A percentile compares a stretch with the other conserved stretches of the same genome.
Conservation (phyloP, 2,888 invertebrate genomes). For the Plusia festucae region DNA sequence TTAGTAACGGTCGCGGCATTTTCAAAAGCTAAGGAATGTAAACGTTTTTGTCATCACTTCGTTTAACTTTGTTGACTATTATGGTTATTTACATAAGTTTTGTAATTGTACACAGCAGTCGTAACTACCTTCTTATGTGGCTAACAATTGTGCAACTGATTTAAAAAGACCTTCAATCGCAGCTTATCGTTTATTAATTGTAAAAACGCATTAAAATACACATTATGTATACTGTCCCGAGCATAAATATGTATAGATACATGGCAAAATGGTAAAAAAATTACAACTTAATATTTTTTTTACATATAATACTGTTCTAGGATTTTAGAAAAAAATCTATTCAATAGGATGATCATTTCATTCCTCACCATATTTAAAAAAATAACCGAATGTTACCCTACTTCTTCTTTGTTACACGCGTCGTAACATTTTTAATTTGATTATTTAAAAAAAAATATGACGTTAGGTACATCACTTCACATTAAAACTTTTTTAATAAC, state of each 20-base stretch:
- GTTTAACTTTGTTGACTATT: conserved; percentile 59
- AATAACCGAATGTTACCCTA: no score
- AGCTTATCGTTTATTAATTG: neutral
- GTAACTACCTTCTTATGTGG: conserved; percentile 1
- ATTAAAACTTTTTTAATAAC: neutral
- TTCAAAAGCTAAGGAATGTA: conserved; percentile 82
- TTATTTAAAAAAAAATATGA: neutral
- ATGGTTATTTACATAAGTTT: conserved; percentile 60
- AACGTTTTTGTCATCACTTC: conserved; percentile 70
- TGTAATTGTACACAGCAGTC: conserved; percentile 49
- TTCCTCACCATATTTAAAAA: no score
- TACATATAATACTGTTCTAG: no score
- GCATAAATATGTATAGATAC: no score
- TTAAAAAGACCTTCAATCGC: neutral
- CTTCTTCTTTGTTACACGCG: no score
- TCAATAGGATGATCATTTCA: no score
- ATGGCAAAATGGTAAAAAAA: no score
- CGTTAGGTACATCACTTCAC: neutral
- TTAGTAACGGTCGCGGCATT: conserved; percentile 83
- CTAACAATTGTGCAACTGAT: neutral
- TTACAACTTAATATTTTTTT: no score
- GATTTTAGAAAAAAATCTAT: no score
- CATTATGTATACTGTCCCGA: no score
- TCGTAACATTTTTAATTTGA: no score
- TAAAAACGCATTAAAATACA: no score